A percentile compares a stretch with the other conserved stretches of the same genome.
phyloP scores from a whole-genome alignment of 2,797 vertebrate genomes.

The Eupleurogrammus muticus region DNA sequence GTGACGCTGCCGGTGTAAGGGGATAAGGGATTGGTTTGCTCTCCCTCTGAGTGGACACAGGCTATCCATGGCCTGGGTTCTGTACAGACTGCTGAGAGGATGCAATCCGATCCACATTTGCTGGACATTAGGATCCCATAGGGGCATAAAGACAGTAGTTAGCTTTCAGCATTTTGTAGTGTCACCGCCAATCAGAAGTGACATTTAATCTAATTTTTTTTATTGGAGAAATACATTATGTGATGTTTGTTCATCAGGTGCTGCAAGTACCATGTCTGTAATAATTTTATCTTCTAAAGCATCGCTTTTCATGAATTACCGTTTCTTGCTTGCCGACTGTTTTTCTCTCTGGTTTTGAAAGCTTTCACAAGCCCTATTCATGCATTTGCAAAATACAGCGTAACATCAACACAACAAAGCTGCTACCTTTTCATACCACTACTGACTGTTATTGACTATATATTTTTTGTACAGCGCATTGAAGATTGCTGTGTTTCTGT shows the following conservation, averaged over 20 bases:
- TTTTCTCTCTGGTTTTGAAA: background rate
- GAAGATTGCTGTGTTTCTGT: constrained; percentile 69
- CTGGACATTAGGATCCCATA: constrained; percentile 72
- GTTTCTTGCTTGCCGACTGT: background rate
- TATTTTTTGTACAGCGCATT: constrained; percentile 40
- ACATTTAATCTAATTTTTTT: background rate
- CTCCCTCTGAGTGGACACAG: constrained; percentile 80
- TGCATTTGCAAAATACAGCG: background rate
- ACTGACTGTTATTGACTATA: constrained; percentile 7
- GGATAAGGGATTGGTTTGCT: constrained; percentile 80
- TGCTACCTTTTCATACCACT: background rate
- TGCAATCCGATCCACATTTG: constrained; percentile 79
- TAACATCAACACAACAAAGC: background rate
- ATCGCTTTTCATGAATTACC: background rate
- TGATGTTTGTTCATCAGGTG: background rate
- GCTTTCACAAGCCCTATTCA: background rate
- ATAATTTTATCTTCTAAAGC: background rate
- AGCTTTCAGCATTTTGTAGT: constrained; percentile 20
- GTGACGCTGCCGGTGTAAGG: constrained; percentile 80
- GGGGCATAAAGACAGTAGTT: constrained; percentile 42
- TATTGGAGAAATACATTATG: background rate
- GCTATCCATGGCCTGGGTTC: constrained; percentile 75
- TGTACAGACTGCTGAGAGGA: constrained; percentile 74
- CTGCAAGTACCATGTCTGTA: background rate
- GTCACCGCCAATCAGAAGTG: constrained; percentile 23